Evolutionary conservation across 2,113 vertebrate genomes (phyloP).

Genomic region (Protobothrops mucrosquamatus): DNA sequence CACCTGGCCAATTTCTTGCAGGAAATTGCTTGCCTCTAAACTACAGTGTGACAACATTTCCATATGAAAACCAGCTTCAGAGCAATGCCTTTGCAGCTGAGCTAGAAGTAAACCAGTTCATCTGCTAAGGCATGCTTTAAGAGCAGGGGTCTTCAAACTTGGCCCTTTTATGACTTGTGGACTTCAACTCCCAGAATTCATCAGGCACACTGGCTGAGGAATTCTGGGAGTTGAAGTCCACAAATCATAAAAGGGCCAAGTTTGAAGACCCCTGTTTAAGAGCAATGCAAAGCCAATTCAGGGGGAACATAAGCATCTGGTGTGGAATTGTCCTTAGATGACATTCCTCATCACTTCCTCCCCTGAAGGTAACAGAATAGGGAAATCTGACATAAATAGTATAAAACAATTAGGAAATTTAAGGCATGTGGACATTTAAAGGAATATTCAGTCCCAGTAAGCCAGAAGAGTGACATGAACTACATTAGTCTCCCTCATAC

Average conservation of each 20-base stretch:
- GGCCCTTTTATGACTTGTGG: no score
- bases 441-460: background rate
- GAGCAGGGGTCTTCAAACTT: no score
- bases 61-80: background rate
- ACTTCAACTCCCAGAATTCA: no score
- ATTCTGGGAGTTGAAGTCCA: no score
- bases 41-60: background rate
- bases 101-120: background rate
- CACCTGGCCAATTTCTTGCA: background rate
- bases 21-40: background rate
- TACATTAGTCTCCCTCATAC: background rate
- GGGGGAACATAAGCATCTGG: background rate
- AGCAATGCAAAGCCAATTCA: background rate
- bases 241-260: no score
- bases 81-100: background rate
- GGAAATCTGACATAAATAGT: background rate
- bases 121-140: background rate
- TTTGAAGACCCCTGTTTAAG: background rate
- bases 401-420: background rate
- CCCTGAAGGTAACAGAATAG: background rate
- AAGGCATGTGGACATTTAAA: background rate
- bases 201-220: no score
- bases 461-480: background rate
- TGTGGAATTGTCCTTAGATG: background rate
- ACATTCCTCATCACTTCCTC: background rate